Evolutionary conservation across 2,888 invertebrate species (phyloP), one percentile per base, ranked within the genome.

Genomic region (Eupithecia vulgata): DNA sequence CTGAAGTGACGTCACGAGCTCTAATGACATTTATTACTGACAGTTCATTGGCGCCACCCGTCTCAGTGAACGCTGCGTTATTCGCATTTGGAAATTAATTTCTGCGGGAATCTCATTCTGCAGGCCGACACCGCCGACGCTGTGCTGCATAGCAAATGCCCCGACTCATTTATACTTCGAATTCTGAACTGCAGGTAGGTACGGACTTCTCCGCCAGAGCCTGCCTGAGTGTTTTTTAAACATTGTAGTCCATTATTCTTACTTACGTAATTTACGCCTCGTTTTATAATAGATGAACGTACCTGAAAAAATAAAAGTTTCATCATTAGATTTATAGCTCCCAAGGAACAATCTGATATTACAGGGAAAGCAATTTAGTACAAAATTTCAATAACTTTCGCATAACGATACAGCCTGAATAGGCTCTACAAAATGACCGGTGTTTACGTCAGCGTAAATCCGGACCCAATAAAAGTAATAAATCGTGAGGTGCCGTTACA

Each of bases 21-120:
- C 89, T 91, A 89, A 92, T 91, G 90, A 90, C 90, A 89, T 92
- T 92, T 91, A 91, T 91, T 91, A 90, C 87, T 84, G 88, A 88
- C 89, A 89, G 90, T 90, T 89, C 90, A 92, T 90, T 88, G 91
- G 88, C 87, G 89, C 85, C 87, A 84, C 85, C 81, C 84, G 84
- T 87, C 88, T 88, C 86, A 80, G 81, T 84, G 86, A 84, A 85
- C 83, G 84, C 85, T 83, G 81, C 79, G 84, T 81, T 86, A 85
- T 88, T 87, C 85, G 81, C 80, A 87, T 88, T 89, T 86, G 83
- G 83, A 88, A 89, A 92, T 91, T 90, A 88, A 89, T 91, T 90
- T 90, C 86, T 84, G 85, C 84, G 86, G 83, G 83, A 85, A 88
- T 87, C 86, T 82, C 80, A 85, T 86, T 84, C 79, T 80, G 81